Base-by-base conservation (phyloP, 1,140 invertebrate species). In the Drosophila erecta region DNA sequence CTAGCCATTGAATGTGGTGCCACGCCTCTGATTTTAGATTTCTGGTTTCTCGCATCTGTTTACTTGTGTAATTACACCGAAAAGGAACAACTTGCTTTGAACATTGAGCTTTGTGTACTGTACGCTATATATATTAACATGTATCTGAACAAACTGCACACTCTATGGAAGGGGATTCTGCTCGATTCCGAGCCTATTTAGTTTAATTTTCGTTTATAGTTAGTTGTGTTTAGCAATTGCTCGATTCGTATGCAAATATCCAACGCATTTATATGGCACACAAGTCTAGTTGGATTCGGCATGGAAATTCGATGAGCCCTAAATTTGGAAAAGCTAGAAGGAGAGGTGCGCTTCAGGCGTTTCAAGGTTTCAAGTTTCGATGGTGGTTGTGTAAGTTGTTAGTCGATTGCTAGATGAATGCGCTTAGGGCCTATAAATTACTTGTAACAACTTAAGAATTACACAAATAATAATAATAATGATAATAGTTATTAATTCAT, bases 1-100 rank as follows among this genome's bases (percentile, higher is more conserved):
- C 46, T 65, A 24, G 55, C 65, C 38, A 47, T 57, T 49, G 51
- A 56, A 55, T 56, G 53, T 53, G 69, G 67, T 58, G 66, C 79
- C 64, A 72, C 59, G 49, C 61, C 62, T 76, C 62, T 72, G 65
- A 70, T 60, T 76, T 76, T 41, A 7, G 65, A 22, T 2, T 22
- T 22, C 22, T 2, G 2, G 22, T 2, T 22, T 24, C 24, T 24
- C 24, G 24, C 24, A 24, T 67, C 58, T 72, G 35, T 37, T 61
- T 76, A 60, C 54, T 59, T 57, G 58, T 24, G 8, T 54, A 35
- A 56, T 61, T 72, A 79, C 55, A 89, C 77, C 76, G 59, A 89
- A 84, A 86, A 89, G 84, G 84, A 89, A 89, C 84, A 89, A 89
- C 77, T 84, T 67, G 79, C 85, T 89, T 89, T 89, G 85, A 89